Percentiles rank a stretch among this genome's conserved stretches.
Conservation (phyloP, 2,797 vertebrate genomes). For the Remorina albescens region DNA sequence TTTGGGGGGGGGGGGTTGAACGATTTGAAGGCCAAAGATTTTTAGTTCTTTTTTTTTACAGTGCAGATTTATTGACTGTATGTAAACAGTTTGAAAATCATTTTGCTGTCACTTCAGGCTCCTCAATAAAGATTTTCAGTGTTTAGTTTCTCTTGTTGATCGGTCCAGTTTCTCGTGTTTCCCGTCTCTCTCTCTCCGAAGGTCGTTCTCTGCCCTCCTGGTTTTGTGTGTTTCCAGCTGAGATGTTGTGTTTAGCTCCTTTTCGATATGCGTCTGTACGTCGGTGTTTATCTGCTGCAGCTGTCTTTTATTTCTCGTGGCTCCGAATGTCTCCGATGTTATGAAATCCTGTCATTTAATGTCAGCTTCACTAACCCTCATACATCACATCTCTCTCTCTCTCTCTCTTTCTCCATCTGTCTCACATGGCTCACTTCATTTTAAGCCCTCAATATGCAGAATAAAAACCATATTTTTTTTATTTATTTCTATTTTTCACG, state of each 20-base stretch:
- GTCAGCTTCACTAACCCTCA: slow-evolving; percentile 13
- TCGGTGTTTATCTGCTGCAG: slow-evolving; percentile 24
- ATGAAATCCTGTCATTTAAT: slow-evolving; percentile 25
- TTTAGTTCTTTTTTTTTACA: no score
- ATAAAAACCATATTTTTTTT: no score
- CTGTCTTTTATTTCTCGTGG: slow-evolving; percentile 15
- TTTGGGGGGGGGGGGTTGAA: no score
- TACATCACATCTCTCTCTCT: slow-evolving; percentile 12
- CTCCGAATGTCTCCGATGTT: slow-evolving; percentile 38
- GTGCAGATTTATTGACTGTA: no score
- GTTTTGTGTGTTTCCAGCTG: neutral
- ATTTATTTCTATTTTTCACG: no score
- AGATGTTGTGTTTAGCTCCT: neutral
- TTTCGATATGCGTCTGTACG: slow-evolving; percentile 4
- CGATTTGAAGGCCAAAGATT: no score
- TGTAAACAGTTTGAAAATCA: no score
- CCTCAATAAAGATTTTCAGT: neutral
- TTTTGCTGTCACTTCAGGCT: no score
- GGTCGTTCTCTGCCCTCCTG: no score
- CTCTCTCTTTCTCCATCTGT: neutral
- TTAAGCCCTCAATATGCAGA: neutral
- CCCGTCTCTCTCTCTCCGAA: neutral
- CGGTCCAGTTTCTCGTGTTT: slow-evolving; percentile 41
- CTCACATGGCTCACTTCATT: slow-evolving; percentile 4
- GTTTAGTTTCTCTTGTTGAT: slow-evolving; percentile 27